Conservation (phyloP, 1,140 invertebrate species). For the Sinonovacula constricta region DNA sequence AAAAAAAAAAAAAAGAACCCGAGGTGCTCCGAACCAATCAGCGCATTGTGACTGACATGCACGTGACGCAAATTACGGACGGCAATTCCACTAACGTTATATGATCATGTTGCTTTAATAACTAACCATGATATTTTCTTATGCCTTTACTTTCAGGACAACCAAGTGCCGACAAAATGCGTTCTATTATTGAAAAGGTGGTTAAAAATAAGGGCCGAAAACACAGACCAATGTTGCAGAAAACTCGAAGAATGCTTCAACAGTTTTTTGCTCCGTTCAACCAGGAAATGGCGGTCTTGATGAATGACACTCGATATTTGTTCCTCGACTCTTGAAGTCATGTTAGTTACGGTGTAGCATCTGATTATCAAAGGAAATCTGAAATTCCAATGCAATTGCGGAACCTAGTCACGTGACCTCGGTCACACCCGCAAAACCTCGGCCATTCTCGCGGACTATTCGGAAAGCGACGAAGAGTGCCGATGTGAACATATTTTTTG, state of each 20-base stretch:
- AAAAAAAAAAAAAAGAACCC: no score
- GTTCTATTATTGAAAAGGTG: neutral
- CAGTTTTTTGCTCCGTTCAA: slow-evolving; percentile 12
- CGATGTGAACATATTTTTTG: no score
- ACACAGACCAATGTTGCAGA: neutral
- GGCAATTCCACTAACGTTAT: neutral
- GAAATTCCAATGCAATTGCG: no score
- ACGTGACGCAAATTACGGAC: no score
- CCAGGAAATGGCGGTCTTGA: slow-evolving; percentile 3
- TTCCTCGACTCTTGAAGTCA: neutral
- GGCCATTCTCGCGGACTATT: no score
- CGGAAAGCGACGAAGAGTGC: no score
- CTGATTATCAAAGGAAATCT: no score
- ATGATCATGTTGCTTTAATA: neutral
- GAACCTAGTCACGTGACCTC: no score
- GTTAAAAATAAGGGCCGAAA: neutral
- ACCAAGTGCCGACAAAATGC: neutral
- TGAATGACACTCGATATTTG: neutral
- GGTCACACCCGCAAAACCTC: no score
- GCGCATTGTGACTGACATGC: neutral
- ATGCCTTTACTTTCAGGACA: neutral
- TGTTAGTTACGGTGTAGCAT: no score
- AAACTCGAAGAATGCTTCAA: neutral
- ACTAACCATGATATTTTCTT: neutral
- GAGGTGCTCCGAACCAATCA: neutral